Evolutionary conservation across 2,888 invertebrate species (phyloP).

Genomic region (Taphrorychus bicolor): DNA sequence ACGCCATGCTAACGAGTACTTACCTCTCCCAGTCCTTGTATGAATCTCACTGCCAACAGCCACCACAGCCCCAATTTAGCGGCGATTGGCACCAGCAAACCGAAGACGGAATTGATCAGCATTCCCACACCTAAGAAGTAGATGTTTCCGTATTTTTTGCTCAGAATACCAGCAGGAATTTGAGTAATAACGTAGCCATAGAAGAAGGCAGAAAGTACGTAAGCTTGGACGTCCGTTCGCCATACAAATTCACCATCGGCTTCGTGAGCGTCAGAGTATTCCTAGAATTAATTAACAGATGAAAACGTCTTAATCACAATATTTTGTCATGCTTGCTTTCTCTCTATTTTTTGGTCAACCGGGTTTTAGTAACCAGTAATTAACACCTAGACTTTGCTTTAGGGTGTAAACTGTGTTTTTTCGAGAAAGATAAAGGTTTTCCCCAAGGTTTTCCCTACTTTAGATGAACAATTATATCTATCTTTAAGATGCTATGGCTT

Average conservation of each 20-base stretch:
- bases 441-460: too few species aligned
- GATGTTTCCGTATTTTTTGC: constrained; percentile 88
- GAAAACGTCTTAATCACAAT: too few species aligned
- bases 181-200: constrained; percentile 90
- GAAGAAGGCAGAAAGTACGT: constrained; percentile 88
- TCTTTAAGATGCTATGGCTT: too few species aligned
- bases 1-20: constrained; percentile 53
- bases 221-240: constrained; percentile 80
- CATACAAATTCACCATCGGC: constrained; percentile 75
- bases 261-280: constrained; percentile 30
- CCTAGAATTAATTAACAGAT: constrained; percentile 7
- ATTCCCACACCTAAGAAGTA: constrained; percentile 86
- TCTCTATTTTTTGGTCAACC: too few species aligned
- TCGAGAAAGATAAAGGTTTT: too few species aligned
- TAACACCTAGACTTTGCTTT: too few species aligned
- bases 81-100: constrained; percentile 83
- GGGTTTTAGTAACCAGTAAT: too few species aligned
- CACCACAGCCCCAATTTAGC: constrained; percentile 76
- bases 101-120: constrained; percentile 87
- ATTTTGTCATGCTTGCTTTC: too few species aligned
- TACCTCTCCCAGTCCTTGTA: constrained; percentile 91
- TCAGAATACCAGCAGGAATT: constrained; percentile 88
- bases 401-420: too few species aligned
- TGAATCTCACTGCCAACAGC: constrained; percentile 80
- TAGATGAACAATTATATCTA: too few species aligned